Evolutionary conservation across 1,140 invertebrate species (phyloP).

Genomic region (Calycopis cecrops): DNA sequence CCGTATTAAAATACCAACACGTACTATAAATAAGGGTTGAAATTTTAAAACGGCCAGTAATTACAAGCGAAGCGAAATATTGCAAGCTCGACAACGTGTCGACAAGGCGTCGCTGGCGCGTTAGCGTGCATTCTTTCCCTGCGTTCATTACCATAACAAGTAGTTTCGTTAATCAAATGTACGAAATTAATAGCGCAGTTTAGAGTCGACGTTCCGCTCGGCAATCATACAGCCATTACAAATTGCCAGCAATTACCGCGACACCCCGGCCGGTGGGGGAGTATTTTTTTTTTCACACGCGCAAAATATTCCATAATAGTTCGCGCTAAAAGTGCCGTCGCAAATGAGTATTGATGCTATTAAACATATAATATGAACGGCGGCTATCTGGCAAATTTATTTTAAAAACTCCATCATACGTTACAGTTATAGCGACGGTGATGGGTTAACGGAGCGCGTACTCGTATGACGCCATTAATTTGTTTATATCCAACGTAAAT

Average conservation of each 20-base stretch:
- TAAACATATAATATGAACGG: slow-evolving; percentile 22
- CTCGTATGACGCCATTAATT: neutral
- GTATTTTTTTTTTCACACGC: slow-evolving; percentile 43
- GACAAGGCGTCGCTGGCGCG: slow-evolving; percentile 63
- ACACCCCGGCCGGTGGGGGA: slow-evolving; percentile 46
- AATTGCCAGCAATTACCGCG: slow-evolving; percentile 71
- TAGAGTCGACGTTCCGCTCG: slow-evolving; percentile 64
- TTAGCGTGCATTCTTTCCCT: slow-evolving; percentile 69
- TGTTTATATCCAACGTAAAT: slow-evolving; percentile 8
- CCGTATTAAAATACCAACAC: slow-evolving; percentile 33
- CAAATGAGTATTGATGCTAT: slow-evolving; percentile 31
- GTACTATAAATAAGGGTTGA: slow-evolving; percentile 49
- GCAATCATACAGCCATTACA: slow-evolving; percentile 69
- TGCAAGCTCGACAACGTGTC: slow-evolving; percentile 65
- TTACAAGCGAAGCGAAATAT: slow-evolving; percentile 64
- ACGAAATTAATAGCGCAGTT: slow-evolving; percentile 73
- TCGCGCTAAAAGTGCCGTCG: slow-evolving; percentile 24
- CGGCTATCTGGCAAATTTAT: slow-evolving; percentile 3
- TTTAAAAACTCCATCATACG: slow-evolving; percentile 3
- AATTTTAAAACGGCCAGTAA: slow-evolving; percentile 59
- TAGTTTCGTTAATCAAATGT: slow-evolving; percentile 75
- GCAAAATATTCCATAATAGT: slow-evolving; percentile 42
- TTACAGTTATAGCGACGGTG: neutral
- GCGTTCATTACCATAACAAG: slow-evolving; percentile 73
- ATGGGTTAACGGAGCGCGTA: neutral